Percentiles rank a stretch among this genome's conserved stretches.
phyloP scores from a whole-genome alignment of 2,797 vertebrate genomes.

The Acanthurus lineatus region DNA sequence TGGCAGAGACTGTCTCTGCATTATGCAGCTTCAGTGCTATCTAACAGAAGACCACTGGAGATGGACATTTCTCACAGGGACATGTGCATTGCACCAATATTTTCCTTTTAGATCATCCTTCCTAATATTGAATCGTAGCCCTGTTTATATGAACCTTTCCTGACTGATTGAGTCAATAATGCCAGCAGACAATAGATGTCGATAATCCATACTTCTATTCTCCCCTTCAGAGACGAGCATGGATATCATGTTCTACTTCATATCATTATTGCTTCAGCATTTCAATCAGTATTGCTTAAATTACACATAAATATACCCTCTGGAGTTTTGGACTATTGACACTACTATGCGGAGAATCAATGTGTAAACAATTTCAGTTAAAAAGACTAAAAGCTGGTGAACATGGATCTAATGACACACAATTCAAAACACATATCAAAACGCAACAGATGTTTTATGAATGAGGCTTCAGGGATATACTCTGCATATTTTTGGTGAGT shows the following conservation, averaged over 20 bases:
- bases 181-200: background rate
- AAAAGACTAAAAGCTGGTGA: background rate
- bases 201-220: background rate
- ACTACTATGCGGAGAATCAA: background rate
- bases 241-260: background rate
- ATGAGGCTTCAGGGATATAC: too few species aligned
- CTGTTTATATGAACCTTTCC: background rate
- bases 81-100: slow-evolving; percentile 61
- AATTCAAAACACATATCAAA: too few species aligned
- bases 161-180: too few species aligned
- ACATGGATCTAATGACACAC: too few species aligned
- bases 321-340: background rate
- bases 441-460: background rate
- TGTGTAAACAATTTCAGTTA: background rate
- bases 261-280: background rate
- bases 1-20: slow-evolving; percentile 59
- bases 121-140: background rate
- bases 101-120: slow-evolving; percentile 9
- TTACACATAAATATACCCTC: too few species aligned
- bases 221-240: background rate
- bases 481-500: too few species aligned
- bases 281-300: too few species aligned
- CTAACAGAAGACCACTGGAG: slow-evolving; percentile 52
- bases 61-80: slow-evolving; percentile 30
- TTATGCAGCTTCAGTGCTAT: slow-evolving; percentile 52